Evolutionary conservation across 2,113 vertebrate genomes (phyloP), one percentile per base, ranked within the genome.

Genomic region (Cyprinodon variegatus): DNA sequence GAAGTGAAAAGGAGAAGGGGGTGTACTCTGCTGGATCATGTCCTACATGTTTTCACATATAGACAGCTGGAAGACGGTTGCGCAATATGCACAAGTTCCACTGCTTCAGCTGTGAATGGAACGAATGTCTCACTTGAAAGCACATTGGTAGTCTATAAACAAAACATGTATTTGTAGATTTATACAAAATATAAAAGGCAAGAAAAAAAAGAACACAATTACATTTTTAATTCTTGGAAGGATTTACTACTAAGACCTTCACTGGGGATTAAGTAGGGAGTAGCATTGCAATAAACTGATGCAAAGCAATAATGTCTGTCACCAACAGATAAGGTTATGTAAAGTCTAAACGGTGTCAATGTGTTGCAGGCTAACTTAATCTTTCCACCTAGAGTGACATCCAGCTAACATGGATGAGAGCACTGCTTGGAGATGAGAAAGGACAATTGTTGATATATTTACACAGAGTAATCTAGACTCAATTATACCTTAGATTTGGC

Each of bases 1-100:
- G 39, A 15, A 46, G 70, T 40, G 70, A 38, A 76, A 83, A 67
- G 77, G 17, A 88, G n/a, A 83, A 29, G 69, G 76, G 78, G 71
- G 2, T 63, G 84, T 57, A 62, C 67, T 68, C 8, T 75, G 78
- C 8, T 75, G 78, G 80, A 7, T 2, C 0, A 9, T 66, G 20
- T 81, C 72, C 77, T 79, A 22, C 17, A 43, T 64, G 40, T 67
- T 59, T 74, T 38, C 20, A 20, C 61, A 74, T 29, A 70, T 77
- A 75, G 45, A 68, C 61, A 71, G 50, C 29, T 29, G 8, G 36
- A 45, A 2, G 64, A 9, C 20, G 41, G 41, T 66, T 46, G 3
- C 10, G 50, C 50, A 57, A 57, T 57, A 57, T 10, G 50, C 50
- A 57, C 17, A n/a, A 57, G 17, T 57, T 57, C 14, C 20, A 17